Evolutionary conservation across 1,140 invertebrate species (phyloP), one percentile per base, ranked within the genome.

Genomic region (Chionoecetes opilio): DNA sequence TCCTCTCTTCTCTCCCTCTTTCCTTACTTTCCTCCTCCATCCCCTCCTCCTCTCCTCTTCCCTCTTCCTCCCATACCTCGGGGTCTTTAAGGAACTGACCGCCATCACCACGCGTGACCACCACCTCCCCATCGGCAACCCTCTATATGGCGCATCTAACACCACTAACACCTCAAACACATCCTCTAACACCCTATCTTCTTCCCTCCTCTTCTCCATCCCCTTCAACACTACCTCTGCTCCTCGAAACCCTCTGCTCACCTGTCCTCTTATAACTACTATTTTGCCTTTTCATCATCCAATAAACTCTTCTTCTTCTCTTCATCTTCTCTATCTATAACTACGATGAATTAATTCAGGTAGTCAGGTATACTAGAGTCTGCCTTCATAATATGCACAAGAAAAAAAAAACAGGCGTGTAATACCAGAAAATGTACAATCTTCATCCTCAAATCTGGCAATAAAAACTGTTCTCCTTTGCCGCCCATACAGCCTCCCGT

Each of bases 61-160:
- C 9, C 87, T 31, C n/a, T 31, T 38, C 88, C 3, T 46, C n/a
- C 26, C 46, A 6, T 38, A 90, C 88, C 37, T 75, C 63, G 21
- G 21, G n/a, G 21, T 75, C 63, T 75, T 75, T 75, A 75, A 17
- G n/a, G 63, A 75, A 75, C 21, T 75, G 63, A 75, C 63, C 63
- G 8, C 63, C 63, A 75, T 75, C n/a, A n/a, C 63, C 63, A n/a
- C 63, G 63, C 63, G 63, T 75, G 63, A 75, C 63, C 63, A 75
- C n/a, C 63, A 75, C 63, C 6, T 75, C 63, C 63, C 63, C 63
- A 26, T 5, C 63, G 63, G 63, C n/a, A 26, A 75, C 63, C 63
- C 63, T 11, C 63, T 21, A 21, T 75, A n/a, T 75, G 63, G 63
- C 26, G n/a, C n/a, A 75, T 75, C 63, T 75, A 1, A 5, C 63